Evolutionary conservation across 2,797 vertebrate species (phyloP).

Genomic region (Luscinia luscinia): DNA sequence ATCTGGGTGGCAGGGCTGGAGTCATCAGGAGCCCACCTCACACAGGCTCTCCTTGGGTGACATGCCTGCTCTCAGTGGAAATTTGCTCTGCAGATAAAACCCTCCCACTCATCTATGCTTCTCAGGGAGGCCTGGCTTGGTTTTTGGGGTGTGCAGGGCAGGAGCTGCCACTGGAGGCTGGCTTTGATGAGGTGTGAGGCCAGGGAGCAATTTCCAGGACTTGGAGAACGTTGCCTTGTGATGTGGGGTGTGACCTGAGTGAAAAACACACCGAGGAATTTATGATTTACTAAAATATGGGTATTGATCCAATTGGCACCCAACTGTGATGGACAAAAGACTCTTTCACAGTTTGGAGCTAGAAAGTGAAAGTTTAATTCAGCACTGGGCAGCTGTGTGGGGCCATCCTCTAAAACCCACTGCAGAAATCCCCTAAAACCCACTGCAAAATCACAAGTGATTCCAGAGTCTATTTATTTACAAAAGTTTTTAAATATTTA

Average conservation of each 20-base stretch:
- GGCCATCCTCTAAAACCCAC: too few relatives aligned
- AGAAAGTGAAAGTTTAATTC: too few relatives aligned
- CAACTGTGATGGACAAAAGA: too few relatives aligned
- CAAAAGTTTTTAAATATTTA: too few relatives aligned
- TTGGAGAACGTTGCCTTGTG: neutral
- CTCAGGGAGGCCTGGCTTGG: neutral
- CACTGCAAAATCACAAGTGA: too few relatives aligned
- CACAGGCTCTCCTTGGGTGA: neutral
- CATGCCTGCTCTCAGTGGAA: accelerated
- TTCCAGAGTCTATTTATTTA: too few relatives aligned
- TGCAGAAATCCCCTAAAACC: too few relatives aligned
- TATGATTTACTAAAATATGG: neutral
- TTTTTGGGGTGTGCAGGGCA: neutral
- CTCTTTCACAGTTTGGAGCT: too few relatives aligned
- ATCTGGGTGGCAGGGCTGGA: too few relatives aligned
- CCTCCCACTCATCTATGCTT: neutral
- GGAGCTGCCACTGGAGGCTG: neutral
- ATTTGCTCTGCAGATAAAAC: neutral
- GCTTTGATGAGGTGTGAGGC: neutral
- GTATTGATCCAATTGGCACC: too few relatives aligned
- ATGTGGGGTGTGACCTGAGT: neutral
- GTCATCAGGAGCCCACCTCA: neutral
- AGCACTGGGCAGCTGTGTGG: too few relatives aligned
- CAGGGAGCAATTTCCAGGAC: accelerated
- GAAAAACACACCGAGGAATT: neutral